These are phyloP conservation scores for Sycophaga agraensis DNA, from an alignment of 1,140 invertebrate species.

Conservation along the genomic window DNA sequence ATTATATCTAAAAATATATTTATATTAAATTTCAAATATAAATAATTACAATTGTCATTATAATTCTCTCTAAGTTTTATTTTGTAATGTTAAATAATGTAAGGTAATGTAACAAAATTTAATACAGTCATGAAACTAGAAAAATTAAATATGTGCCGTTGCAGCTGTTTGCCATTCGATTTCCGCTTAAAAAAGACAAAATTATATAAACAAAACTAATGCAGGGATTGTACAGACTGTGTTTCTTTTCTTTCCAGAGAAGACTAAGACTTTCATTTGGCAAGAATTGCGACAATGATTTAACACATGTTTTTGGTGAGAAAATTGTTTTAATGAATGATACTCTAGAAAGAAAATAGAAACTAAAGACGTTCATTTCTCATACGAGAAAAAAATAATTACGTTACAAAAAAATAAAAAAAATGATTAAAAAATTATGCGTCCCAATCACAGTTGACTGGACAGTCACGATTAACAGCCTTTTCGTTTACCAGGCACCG, in stretches of 20 bases:
- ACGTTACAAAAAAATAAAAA: neutral
- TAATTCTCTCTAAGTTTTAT: too few species aligned
- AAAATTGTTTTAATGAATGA: neutral
- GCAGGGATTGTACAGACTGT: neutral
- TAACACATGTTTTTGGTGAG: neutral
- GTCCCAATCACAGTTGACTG: slow-evolving; percentile 42
- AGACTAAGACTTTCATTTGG: slow-evolving; percentile 19
- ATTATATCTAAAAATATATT: neutral
- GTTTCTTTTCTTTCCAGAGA: slow-evolving; percentile 9
- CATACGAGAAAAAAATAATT: neutral
- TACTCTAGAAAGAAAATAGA: neutral
- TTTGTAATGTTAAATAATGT: too few species aligned
- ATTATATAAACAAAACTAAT: neutral
- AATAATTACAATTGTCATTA: neutral
- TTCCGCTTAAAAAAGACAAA: neutral
- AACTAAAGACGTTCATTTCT: too few species aligned
- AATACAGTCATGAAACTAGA: neutral
- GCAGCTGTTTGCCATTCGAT: slow-evolving; percentile 18
- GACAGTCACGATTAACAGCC: slow-evolving; percentile 37
- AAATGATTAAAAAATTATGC: slow-evolving; percentile 33
- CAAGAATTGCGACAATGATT: slow-evolving; percentile 19
- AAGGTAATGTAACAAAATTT: neutral
- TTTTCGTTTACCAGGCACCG: slow-evolving; percentile 43
- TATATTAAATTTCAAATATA: neutral
- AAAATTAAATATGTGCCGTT: slow-evolving; percentile 12